phyloP scores from a whole-genome alignment of 2,113 vertebrate genomes.

The Illadopsis cleaveri region DNA sequence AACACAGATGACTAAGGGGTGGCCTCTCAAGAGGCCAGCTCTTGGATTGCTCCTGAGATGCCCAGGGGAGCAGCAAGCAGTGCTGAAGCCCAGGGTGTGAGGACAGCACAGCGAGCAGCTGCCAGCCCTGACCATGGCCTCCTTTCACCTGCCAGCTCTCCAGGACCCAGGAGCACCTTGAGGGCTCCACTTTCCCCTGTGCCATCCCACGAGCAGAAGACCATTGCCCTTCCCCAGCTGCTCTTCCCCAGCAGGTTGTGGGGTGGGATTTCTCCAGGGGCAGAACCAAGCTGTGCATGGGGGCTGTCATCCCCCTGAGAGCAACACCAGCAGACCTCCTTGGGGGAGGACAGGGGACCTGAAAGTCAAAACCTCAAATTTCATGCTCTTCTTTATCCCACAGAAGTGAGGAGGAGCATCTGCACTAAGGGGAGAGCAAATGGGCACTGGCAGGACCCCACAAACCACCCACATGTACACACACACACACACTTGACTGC shows the following conservation, averaged over 20 bases:
- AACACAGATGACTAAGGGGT: background rate
- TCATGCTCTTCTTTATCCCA: background rate
- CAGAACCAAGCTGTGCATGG: background rate
- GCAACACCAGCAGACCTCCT: background rate
- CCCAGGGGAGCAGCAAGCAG: background rate
- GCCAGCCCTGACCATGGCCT: background rate
- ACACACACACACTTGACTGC: background rate
- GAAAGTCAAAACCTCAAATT: background rate
- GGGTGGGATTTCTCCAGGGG: fast-evolving
- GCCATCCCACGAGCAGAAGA: background rate
- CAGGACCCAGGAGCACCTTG: background rate
- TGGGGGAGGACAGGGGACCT: fast-evolving
- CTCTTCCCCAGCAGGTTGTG: fast-evolving
- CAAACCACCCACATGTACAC: background rate
- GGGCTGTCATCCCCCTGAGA: background rate
- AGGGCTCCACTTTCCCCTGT: fast-evolving
- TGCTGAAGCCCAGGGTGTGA: background rate
- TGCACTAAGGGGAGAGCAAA: background rate
- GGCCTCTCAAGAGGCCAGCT: background rate
- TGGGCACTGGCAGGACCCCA: background rate
- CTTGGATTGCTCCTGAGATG: background rate
- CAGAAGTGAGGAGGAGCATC: background rate
- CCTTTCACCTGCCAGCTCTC: background rate
- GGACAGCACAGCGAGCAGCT: background rate
- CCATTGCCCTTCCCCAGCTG: fast-evolving